Evolutionary conservation across 2,797 vertebrate species (phyloP).

Genomic region (Pseudochirops cupreus): DNA sequence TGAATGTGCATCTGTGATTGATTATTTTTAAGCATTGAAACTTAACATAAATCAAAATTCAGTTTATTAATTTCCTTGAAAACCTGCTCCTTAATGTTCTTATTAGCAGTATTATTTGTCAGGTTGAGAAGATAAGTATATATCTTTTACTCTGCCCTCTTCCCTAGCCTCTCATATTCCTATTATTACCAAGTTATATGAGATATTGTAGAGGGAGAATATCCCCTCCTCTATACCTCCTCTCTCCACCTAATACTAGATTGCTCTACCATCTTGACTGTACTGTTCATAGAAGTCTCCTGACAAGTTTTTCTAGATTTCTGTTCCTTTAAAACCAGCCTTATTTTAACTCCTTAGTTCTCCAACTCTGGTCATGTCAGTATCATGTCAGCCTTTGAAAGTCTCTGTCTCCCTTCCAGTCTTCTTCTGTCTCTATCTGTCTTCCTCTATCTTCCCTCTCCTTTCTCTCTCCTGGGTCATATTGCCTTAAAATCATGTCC

Average conservation of each 20-base stretch:
- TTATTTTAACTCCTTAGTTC: background rate
- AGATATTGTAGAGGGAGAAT: background rate
- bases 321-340: background rate
- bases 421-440: background rate
- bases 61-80: background rate
- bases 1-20: background rate
- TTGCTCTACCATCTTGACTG: background rate
- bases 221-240: background rate
- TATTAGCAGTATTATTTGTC: background rate
- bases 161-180: background rate
- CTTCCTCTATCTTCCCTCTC: background rate
- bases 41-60: too few species aligned
- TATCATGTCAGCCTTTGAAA: background rate
- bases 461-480: too few species aligned
- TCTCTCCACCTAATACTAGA: too few species aligned
- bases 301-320: too few species aligned
- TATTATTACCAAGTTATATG: background rate
- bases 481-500: background rate
- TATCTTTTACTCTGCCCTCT: background rate
- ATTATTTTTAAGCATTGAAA: background rate
- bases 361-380: background rate
- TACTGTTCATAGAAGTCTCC: background rate
- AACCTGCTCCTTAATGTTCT: background rate
- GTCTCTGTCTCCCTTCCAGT: too few species aligned
- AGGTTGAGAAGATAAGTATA: background rate